Evolutionary conservation across 1,140 invertebrate genomes (phyloP).

Genomic region (Trachymyrmex septentrionalis): DNA sequence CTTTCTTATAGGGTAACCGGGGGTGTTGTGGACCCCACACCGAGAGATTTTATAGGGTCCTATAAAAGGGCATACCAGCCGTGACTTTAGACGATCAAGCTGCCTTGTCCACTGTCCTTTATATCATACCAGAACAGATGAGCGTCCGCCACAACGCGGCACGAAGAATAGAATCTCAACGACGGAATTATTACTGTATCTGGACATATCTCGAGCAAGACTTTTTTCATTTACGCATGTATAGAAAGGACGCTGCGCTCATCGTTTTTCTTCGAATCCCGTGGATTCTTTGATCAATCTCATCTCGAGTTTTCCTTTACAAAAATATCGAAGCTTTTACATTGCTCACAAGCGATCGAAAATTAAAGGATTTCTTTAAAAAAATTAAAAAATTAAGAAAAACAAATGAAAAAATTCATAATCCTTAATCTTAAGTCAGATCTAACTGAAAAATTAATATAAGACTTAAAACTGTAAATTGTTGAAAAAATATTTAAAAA

Average conservation of each 20-base stretch:
- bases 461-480: not conserved
- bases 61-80: slow-evolving; percentile 50
- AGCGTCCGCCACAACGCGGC: not conserved
- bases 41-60: slow-evolving; percentile 43
- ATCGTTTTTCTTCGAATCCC: not conserved
- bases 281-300: not conserved
- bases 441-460: not conserved
- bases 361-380: not conserved
- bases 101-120: slow-evolving; percentile 45
- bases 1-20: slow-evolving; percentile 38
- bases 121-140: slow-evolving; percentile 41
- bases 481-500: not conserved
- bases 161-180: slow-evolving; percentile 21
- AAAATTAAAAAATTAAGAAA: not conserved
- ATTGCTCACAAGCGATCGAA: not conserved
- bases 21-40: slow-evolving; percentile 49
- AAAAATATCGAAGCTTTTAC: not conserved
- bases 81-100: slow-evolving; percentile 46
- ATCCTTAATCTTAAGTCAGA: not conserved
- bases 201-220: slow-evolving; percentile 8
- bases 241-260: not conserved
- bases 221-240: not conserved
- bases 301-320: not conserved
- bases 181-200: slow-evolving; percentile 26
- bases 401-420: not conserved